These are phyloP conservation scores for Sturnus vulgaris DNA, from an alignment of 2,113 vertebrate species.

Conservation along the genomic window DNA sequence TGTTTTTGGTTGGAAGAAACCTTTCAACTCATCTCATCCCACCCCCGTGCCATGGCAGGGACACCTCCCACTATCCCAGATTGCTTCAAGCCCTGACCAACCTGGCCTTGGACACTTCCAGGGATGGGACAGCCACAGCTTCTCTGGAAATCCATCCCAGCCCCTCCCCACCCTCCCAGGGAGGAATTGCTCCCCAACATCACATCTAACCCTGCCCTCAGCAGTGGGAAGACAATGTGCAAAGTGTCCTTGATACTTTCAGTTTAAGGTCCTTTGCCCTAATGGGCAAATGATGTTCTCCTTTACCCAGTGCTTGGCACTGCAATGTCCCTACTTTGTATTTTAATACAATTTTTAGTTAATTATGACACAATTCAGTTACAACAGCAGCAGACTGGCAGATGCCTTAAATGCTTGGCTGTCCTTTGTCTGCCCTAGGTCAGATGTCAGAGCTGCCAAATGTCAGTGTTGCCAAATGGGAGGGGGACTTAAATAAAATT, in stretches of 20 bases:
- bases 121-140: not conserved
- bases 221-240: not conserved
- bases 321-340: not conserved
- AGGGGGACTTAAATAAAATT: not conserved
- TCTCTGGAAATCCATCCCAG: not conserved
- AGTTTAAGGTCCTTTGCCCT: not conserved
- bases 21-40: not conserved
- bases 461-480: not conserved
- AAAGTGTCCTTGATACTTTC: not conserved
- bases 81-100: rapidly evolving
- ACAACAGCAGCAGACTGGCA: not conserved
- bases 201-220: not conserved
- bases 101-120: not conserved
- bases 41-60: not conserved
- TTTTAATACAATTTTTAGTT: not conserved
- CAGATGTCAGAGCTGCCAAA: conserved; percentile 33
- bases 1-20: not conserved
- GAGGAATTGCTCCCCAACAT: not conserved
- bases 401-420: conserved; percentile 4
- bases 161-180: not conserved
- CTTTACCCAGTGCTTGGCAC: not conserved
- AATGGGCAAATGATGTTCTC: not conserved
- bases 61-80: not conserved
- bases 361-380: not conserved
- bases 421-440: not conserved